Evolutionary conservation across 2,888 invertebrate species (phyloP), one percentile per base, ranked within the genome.

Genomic region (Thysanoteuthis rhombus): DNA sequence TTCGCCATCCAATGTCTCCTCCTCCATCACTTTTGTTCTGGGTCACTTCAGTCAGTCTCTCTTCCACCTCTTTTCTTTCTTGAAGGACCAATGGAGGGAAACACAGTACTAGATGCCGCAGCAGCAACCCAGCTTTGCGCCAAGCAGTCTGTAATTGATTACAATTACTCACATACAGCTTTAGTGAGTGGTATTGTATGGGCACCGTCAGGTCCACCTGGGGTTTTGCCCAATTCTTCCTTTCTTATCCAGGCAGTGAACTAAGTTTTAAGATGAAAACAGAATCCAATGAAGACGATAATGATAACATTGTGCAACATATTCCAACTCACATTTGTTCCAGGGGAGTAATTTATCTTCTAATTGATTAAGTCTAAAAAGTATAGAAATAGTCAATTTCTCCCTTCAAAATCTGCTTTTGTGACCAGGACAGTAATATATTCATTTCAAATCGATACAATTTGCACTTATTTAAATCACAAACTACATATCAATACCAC

Each of bases 1-100:
- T 75, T 75, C 36, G 36, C 75, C n/a, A 75, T 75, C 75, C 75
- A 75, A 75, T 25, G 16, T 75, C 75, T 75, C 52, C 52, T 52
- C 52, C 52, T 52, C 75, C 75, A 75, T 75, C 75, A 75, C 75
- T 75, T 75, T 75, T 75, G 75, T 75, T 75, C 75, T 75, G 75
- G 75, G n/a, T 75, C 75, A 75, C 75, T 75, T 75, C 75, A 75
- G 75, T 75, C n/a, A 75, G 75, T 75, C n/a, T 75, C 75, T n/a
- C n/a, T n/a, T 16, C 12, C 36, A n/a, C 36, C 75, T 16, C 36
- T 36, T 75, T 75, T 75, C 75, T 36, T 75, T 75, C 75, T 75
- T 36, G 75, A n/a, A 4, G 75, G 75, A 75, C 75, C n/a, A 75
- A 75, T 75, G 75, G 75, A 75, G 75, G 75, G 75, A 75, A 75